Conservation (phyloP, 2,797 vertebrate genomes). For the Chromis chromis region DNA sequence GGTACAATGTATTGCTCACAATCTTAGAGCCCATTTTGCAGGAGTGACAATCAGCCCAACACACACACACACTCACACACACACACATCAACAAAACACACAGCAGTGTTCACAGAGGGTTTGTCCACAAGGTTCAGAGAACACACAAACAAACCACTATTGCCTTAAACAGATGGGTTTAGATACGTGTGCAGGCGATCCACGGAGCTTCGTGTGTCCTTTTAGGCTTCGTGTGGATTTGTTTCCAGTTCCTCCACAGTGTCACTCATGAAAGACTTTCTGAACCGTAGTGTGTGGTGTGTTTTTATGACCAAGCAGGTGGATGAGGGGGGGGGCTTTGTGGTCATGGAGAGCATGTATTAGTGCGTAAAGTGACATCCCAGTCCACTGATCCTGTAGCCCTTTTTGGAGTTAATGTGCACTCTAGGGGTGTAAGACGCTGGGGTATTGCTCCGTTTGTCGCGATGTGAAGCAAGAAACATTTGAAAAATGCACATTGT, state of each 20-base stretch:
- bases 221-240: constrained; percentile 12
- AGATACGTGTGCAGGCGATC: constrained; percentile 43
- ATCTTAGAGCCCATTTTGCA: constrained; percentile 64
- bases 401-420: constrained; percentile 75
- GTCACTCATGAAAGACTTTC: constrained; percentile 13
- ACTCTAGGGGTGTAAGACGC: constrained; percentile 43
- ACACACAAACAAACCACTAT: constrained; percentile 70
- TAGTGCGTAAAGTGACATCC: constrained; percentile 62
- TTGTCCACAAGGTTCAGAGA: constrained; percentile 40
- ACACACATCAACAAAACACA: constrained; percentile 59
- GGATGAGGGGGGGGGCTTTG: not conserved
- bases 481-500: constrained; percentile 10
- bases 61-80: constrained; percentile 23
- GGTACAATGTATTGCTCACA: constrained; percentile 77
- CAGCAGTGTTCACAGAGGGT: constrained; percentile 58
- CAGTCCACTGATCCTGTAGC: constrained; percentile 74
- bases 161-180: constrained; percentile 65
- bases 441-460: constrained; percentile 72
- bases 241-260: constrained; percentile 31
- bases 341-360: constrained; percentile 30
- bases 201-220: constrained; percentile 23
- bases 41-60: constrained; percentile 44
- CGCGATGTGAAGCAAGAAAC: constrained; percentile 41
- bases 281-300: not conserved
- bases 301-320: constrained; percentile 24